Evolutionary conservation across 2,888 invertebrate genomes (phyloP).

Genomic region (Perizoma affinitatum): DNA sequence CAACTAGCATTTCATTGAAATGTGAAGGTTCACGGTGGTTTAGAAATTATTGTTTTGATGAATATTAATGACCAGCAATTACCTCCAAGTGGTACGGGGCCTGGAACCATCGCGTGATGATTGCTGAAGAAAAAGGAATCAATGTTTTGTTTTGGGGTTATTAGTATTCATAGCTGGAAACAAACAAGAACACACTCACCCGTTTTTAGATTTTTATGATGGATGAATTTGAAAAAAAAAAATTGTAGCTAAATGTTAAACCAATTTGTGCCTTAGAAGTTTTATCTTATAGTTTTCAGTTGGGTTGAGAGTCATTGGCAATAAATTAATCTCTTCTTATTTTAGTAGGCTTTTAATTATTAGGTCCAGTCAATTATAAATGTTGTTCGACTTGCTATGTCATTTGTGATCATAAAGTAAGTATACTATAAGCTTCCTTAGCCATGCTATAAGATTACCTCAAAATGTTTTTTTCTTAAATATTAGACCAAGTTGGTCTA

Average conservation of each 20-base stretch:
- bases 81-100: constrained; percentile 71
- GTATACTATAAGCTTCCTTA: too few relatives aligned
- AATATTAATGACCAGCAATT: constrained; percentile 73
- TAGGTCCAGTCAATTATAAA: too few relatives aligned
- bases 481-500: too few relatives aligned
- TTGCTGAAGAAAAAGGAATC: constrained; percentile 59
- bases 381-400: too few relatives aligned
- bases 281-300: too few relatives aligned
- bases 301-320: too few relatives aligned
- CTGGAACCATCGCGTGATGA: constrained; percentile 65
- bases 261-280: too few relatives aligned
- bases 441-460: too few relatives aligned
- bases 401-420: too few relatives aligned
- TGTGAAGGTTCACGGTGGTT: constrained; percentile 56
- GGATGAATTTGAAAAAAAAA: background rate
- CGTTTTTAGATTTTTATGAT: constrained; percentile 37
- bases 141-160: constrained; percentile 55
- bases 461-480: too few relatives aligned
- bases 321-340: too few relatives aligned
- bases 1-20: constrained; percentile 41
- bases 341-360: too few relatives aligned
- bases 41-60: constrained; percentile 61
- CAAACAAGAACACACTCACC: constrained; percentile 39
- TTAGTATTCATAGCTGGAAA: constrained; percentile 51
- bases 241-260: background rate